phyloP scores from a whole-genome alignment of 1,140 invertebrate genomes.

The Lithobius niger region DNA sequence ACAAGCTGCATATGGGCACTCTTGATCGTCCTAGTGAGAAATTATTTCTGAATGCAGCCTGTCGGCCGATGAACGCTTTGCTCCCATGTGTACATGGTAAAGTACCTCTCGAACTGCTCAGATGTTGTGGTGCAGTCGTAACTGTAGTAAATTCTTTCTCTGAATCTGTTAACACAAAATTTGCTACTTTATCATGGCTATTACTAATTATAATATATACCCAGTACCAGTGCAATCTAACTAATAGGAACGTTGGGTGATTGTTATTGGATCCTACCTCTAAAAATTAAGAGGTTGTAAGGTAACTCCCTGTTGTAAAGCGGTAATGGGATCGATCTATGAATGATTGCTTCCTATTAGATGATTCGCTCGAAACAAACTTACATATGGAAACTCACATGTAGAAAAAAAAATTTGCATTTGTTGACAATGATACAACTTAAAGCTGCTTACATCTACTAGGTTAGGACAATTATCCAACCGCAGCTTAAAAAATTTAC shows the following conservation, averaged over 20 bases:
- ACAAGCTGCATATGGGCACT: constrained; percentile 56
- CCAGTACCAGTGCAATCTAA: not conserved
- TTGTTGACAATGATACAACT: too few species aligned
- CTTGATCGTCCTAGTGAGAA: constrained; percentile 52
- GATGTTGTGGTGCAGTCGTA: constrained; percentile 1
- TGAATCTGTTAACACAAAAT: not conserved
- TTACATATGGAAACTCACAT: too few species aligned
- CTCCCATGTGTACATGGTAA: constrained; percentile 25
- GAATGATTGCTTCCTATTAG: too few species aligned
- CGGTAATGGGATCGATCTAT: too few species aligned
- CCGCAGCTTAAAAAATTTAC: too few species aligned
- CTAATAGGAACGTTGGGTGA: not conserved
- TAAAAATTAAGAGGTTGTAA: not conserved
- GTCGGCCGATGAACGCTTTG: constrained; percentile 19
- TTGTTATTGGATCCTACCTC: too few species aligned
- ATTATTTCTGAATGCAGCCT: constrained; percentile 45
- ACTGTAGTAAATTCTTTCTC: not conserved
- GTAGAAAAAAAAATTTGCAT: too few species aligned
- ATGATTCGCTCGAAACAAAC: too few species aligned
- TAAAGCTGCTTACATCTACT: too few species aligned
- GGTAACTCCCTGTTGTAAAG: not conserved
- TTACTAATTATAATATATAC: too few species aligned
- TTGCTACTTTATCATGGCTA: too few species aligned
- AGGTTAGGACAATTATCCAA: too few species aligned
- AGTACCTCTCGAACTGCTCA: constrained; percentile 18